Percentiles rank a stretch among this genome's conserved stretches.
These are phyloP conservation scores for Acipenser ruthenus DNA, from an alignment of 2,797 vertebrate species.

Conservation along the genomic window DNA sequence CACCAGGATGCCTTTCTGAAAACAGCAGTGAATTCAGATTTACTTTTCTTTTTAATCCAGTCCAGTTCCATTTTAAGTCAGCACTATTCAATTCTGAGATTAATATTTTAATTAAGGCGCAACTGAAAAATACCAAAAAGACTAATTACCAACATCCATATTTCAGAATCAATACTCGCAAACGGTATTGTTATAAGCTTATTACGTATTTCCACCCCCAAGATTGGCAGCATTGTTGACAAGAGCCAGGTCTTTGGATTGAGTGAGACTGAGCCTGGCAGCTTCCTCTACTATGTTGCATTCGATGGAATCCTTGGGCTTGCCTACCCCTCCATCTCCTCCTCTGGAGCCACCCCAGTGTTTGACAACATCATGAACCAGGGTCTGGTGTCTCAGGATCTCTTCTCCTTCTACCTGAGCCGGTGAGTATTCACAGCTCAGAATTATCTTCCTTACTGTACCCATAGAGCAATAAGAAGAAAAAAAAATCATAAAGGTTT, in stretches of 20 bases:
- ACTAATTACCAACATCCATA: no score
- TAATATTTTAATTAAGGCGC: background rate
- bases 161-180: no score
- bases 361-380: conserved; percentile 46
- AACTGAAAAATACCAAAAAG: no score
- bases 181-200: no score
- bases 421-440: conserved; percentile 21
- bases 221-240: background rate
- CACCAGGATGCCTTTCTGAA: no score
- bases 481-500: background rate
- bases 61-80: no score
- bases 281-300: background rate
- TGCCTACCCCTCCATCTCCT: conserved; percentile 40
- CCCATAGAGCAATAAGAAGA: background rate
- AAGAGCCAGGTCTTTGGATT: conserved; percentile 35
- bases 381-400: background rate
- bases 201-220: no score
- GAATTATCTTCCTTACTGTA: no score
- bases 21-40: no score
- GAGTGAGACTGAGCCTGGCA: conserved; percentile 27
- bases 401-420: conserved; percentile 54
- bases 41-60: no score
- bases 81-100: background rate
- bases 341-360: conserved; percentile 42
- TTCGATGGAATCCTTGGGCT: conserved; percentile 48